Evolutionary conservation across 2,888 invertebrate genomes (phyloP).

Genomic region (Xiphydria camelus): DNA sequence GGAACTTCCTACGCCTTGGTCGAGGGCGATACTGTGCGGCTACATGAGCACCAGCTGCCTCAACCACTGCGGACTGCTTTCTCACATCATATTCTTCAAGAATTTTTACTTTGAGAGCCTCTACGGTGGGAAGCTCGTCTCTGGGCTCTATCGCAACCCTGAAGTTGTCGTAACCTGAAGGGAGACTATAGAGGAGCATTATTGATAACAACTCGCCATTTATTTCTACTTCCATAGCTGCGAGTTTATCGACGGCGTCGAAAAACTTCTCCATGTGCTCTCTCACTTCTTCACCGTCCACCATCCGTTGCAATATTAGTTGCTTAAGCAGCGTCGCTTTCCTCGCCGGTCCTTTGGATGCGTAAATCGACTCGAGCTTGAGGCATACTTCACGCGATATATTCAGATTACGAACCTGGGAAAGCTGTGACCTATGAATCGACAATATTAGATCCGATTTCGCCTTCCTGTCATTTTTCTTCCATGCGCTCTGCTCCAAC

Average conservation of each 20-base stretch:
- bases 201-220: slow-evolving; percentile 9
- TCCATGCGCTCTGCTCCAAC: neutral
- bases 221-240: slow-evolving; percentile 13
- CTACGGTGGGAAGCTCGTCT: slow-evolving; percentile 14
- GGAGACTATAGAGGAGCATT: slow-evolving; percentile 16
- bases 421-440: slow-evolving; percentile 8
- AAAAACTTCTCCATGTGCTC: slow-evolving; percentile 17
- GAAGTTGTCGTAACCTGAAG: slow-evolving; percentile 9
- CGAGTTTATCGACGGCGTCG: slow-evolving; percentile 18
- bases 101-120: slow-evolving; percentile 15
- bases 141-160: slow-evolving; percentile 18
- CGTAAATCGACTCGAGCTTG: slow-evolving; percentile 11
- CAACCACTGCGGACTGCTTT: neutral
- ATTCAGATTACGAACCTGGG: slow-evolving; percentile 9
- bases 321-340: slow-evolving; percentile 20
- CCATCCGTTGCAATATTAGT: slow-evolving; percentile 14
- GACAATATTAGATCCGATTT: slow-evolving; percentile 11
- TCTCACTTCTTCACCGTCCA: slow-evolving; percentile 12
- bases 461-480: slow-evolving; percentile 8
- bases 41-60: neutral
- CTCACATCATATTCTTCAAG: slow-evolving; percentile 4
- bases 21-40: too few species aligned
- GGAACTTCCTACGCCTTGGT: neutral
- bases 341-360: slow-evolving; percentile 19
- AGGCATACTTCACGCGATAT: slow-evolving; percentile 19